Evolutionary conservation across 1,140 invertebrate species (phyloP), one percentile per base, ranked within the genome.

Genomic region (Bathynomus jamesi): DNA sequence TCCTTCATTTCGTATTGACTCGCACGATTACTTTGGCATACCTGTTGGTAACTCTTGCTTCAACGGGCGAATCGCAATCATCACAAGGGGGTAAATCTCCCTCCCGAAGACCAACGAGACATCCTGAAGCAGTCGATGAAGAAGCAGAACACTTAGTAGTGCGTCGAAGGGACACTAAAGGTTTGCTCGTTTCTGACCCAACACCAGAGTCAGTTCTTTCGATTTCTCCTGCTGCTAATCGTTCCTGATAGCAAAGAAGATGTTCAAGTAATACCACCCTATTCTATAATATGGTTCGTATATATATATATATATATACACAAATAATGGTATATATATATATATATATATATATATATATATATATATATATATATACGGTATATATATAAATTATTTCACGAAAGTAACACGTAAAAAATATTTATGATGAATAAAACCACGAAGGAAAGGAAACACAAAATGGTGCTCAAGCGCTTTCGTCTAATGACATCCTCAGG

Each of bases 141-240:
- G 40, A 53, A 17, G 27, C 17, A 3, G 29, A n/a, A 10, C 40
- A 29, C 64, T 61, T 69, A 65, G 40, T 61, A 28, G 21, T 66
- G n/a, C 62, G 76, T n/a, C 71, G 75, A 62, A 46, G 74, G 61
- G 11, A 65, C 60, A 66, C 72, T 10, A 71, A 91, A n/a, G 89
- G 89, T 80, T 93, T 92, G 80, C 91, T 93, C 3, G 93, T 95
- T 82, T 96, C 94, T 2, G 92, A 94, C 32, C 94, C 94, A 0
- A 96, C 93, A 1, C 94, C 94, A 13, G 93, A 95, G 81, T 96
- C 94, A 78, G 94, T 95, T 72, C 94, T 85, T 83, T 71, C 69
- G 5, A 71, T 24, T 30, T 71, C 61, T 2, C 28, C 61, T 17
- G 28, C 40, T n/a, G 46, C 8, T 31, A 64, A 28, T 17, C 61